These are phyloP conservation scores for Caenorhabditis imperialis DNA, from an alignment of 2,888 invertebrate genomes.

Conservation along the genomic window DNA sequence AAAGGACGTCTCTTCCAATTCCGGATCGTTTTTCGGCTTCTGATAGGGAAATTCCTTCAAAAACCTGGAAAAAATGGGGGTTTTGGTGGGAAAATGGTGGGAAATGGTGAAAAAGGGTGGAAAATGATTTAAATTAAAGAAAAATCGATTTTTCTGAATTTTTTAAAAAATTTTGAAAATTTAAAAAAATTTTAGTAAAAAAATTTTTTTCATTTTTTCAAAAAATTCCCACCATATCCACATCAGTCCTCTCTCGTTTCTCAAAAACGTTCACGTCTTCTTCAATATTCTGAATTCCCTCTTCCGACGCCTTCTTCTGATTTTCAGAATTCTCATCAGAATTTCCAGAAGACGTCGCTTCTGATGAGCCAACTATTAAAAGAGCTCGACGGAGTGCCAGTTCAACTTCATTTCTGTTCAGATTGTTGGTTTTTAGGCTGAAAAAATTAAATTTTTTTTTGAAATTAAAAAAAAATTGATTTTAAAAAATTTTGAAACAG, in stretches of 20 bases:
- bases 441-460: conserved; percentile 1
- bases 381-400: conserved; percentile 27
- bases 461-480: too few species aligned
- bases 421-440: conserved; percentile 11
- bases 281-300: background rate
- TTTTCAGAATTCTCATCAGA: conserved; percentile 2
- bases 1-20: conserved; percentile 23
- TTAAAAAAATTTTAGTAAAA: background rate
- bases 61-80: conserved; percentile 14
- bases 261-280: conserved; percentile 8
- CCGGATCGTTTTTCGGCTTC: conserved; percentile 29
- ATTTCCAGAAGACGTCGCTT: background rate
- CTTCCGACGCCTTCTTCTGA: too few species aligned
- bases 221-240: conserved; percentile 35
- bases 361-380: conserved; percentile 7
- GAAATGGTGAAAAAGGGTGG: too few species aligned
- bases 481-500: too few species aligned
- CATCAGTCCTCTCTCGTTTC: conserved; percentile 11
- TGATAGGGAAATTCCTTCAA: conserved; percentile 35
- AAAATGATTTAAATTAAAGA: too few species aligned
- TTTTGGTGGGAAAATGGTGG: too few species aligned
- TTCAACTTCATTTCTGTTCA: conserved; percentile 26
- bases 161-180: background rate
- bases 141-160: too few species aligned
- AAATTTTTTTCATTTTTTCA: background rate